A percentile compares a stretch with the other conserved stretches of the same genome.
Conservation (phyloP, 2,797 vertebrate genomes). For the Enteromius paludinosus region DNA sequence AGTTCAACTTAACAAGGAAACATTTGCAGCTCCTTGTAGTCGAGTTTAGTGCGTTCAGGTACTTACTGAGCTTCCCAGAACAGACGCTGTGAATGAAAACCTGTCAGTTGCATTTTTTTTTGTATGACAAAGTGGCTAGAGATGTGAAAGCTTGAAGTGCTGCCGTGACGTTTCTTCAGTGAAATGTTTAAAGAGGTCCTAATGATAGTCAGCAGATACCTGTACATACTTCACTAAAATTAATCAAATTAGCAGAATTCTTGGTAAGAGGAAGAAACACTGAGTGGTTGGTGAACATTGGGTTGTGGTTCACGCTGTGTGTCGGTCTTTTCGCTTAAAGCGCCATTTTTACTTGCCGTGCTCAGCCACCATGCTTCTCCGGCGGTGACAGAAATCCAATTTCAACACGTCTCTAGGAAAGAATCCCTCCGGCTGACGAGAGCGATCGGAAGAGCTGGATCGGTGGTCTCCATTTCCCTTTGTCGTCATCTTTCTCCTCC, state of each 20-base stretch:
- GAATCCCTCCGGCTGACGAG: conserved; percentile 54
- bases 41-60: conserved; percentile 3
- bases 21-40: conserved; percentile 11
- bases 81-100: conserved; percentile 15
- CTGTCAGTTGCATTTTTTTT: background rate
- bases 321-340: background rate
- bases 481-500: conserved; percentile 24
- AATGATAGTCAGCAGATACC: background rate
- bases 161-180: background rate
- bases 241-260: background rate
- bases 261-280: conserved; percentile 9
- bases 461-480: conserved; percentile 48
- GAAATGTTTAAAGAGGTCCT: background rate
- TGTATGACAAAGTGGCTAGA: background rate
- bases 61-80: conserved; percentile 22
- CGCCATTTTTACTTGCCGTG: conserved; percentile 54
- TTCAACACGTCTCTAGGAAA: conserved; percentile 55
- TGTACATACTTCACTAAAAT: background rate
- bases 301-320: background rate
- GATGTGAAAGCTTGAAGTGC: background rate
- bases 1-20: conserved; percentile 11
- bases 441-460: conserved; percentile 41
- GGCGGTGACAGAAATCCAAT: conserved; percentile 63
- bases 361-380: conserved; percentile 51
- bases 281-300: background rate